Conservation (phyloP, 2,113 vertebrate species). For the Zeus faber region DNA sequence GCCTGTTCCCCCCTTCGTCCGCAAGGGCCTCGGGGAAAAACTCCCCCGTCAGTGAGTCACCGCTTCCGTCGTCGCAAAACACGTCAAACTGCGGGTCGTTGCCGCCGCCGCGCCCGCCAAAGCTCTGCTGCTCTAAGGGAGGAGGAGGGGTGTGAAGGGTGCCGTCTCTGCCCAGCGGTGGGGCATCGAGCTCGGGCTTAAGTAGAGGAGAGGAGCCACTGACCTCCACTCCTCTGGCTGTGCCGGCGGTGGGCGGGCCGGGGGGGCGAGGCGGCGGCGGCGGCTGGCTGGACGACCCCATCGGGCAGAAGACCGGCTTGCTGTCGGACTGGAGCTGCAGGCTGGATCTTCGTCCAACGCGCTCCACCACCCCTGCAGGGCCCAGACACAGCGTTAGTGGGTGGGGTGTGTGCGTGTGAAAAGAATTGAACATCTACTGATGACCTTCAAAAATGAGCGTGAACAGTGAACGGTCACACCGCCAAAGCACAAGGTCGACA, state of each 20-base stretch:
- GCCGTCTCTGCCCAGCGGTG: slow-evolving; percentile 33
- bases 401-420: no score
- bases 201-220: slow-evolving; percentile 74
- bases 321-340: slow-evolving; percentile 13
- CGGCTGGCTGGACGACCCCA: neutral
- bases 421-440: no score
- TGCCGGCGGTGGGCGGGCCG: slow-evolving; percentile 10
- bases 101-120: slow-evolving; percentile 28
- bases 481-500: no score
- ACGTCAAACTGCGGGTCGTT: slow-evolving; percentile 45
- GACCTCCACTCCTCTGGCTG: slow-evolving; percentile 69
- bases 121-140: slow-evolving; percentile 35
- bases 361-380: slow-evolving; percentile 52
- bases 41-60: slow-evolving; percentile 45
- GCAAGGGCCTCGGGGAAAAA: slow-evolving; percentile 28
- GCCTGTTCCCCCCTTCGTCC: slow-evolving; percentile 12
- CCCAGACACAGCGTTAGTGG: neutral
- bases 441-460: no score
- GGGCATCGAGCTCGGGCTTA: slow-evolving; percentile 60
- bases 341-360: slow-evolving; percentile 13
- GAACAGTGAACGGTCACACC: no score
- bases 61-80: slow-evolving; percentile 40
- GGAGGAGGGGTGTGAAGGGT: slow-evolving; percentile 15
- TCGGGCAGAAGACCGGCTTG: neutral
- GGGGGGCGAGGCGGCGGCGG: slow-evolving; percentile 16